Evolutionary conservation across 2,888 invertebrate genomes (phyloP).

Genomic region (Flabesymbios commensalis): DNA sequence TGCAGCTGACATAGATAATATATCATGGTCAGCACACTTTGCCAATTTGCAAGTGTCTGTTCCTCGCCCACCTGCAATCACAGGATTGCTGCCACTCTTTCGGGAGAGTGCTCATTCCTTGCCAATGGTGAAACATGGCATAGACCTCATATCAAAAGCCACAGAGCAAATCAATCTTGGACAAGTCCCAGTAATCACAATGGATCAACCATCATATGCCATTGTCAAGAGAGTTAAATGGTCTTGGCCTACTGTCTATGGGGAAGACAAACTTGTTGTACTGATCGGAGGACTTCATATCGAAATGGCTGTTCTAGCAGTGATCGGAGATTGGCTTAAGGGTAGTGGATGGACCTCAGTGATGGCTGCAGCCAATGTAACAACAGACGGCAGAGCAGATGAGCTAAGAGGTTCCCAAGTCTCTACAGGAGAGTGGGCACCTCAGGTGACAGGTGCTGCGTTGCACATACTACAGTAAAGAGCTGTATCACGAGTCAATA

Average conservation of each 20-base stretch:
- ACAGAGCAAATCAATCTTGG: conserved; percentile 4
- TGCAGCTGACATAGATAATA: conserved; percentile 5
- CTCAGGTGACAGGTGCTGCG: conserved; percentile 4
- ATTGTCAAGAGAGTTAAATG: conserved; percentile 13
- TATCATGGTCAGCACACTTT: conserved; percentile 15
- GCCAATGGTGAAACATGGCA: conserved; percentile 26
- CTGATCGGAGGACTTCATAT: conserved; percentile 15
- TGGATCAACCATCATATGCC: conserved; percentile 11
- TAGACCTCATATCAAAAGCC: background rate
- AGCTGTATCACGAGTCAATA: background rate
- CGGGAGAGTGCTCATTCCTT: conserved; percentile 13
- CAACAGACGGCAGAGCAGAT: conserved; percentile 2
- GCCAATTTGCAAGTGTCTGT: conserved; percentile 7
- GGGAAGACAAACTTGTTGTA: conserved; percentile 11
- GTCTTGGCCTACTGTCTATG: conserved; percentile 11
- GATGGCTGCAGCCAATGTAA: background rate
- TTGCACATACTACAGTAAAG: background rate
- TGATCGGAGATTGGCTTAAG: conserved; percentile 7
- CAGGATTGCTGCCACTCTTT: conserved; percentile 16
- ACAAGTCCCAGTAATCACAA: conserved; percentile 6
- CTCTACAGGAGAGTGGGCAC: background rate
- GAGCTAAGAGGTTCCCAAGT: background rate
- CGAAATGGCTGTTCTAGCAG: conserved; percentile 12
- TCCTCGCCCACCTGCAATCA: background rate
- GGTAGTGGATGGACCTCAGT: conserved; percentile 11